Percentiles rank a stretch among this genome's conserved stretches.
These are phyloP conservation scores for Ochotona curzoniae DNA, from an alignment of 2,113 vertebrate species.

Conservation along the genomic window DNA sequence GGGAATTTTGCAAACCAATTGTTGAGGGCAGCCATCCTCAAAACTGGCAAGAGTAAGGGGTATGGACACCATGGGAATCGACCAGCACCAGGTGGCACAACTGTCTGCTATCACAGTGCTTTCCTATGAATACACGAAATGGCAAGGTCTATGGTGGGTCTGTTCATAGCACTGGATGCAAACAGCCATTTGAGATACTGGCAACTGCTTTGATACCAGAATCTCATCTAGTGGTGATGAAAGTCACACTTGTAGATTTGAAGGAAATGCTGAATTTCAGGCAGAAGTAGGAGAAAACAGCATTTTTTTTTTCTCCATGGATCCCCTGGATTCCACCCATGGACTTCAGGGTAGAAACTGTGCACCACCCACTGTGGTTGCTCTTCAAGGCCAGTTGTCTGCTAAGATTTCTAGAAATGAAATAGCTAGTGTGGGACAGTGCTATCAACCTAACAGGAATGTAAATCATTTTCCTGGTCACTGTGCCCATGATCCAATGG, in stretches of 20 bases:
- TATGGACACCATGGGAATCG: not conserved
- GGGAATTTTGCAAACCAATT: slow-evolving; percentile 36
- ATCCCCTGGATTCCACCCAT: not conserved
- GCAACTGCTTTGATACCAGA: not conserved
- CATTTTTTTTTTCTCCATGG: not conserved
- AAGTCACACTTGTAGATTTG: not conserved
- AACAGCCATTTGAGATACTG: slow-evolving; percentile 1
- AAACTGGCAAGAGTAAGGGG: not conserved
- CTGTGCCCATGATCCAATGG: too few species aligned
- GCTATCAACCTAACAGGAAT: too few species aligned
- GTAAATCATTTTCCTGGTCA: too few species aligned
- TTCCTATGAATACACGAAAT: not conserved
- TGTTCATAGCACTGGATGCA: not conserved
- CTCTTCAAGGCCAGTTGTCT: too few species aligned
- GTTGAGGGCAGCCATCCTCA: slow-evolving; percentile 19
- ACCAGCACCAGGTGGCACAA: not conserved
- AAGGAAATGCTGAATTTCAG: slow-evolving; percentile 19
- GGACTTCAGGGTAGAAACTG: not conserved
- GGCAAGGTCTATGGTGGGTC: not conserved
- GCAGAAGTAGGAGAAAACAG: slow-evolving; percentile 38
- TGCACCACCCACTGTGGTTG: not conserved
- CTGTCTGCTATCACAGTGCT: not conserved
- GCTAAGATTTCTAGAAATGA: too few species aligned
- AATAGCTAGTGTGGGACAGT: too few species aligned
- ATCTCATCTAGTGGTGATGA: not conserved